These are phyloP conservation scores for Planiliza haematocheilus DNA, from an alignment of 2,113 vertebrate genomes.

Conservation along the genomic window DNA sequence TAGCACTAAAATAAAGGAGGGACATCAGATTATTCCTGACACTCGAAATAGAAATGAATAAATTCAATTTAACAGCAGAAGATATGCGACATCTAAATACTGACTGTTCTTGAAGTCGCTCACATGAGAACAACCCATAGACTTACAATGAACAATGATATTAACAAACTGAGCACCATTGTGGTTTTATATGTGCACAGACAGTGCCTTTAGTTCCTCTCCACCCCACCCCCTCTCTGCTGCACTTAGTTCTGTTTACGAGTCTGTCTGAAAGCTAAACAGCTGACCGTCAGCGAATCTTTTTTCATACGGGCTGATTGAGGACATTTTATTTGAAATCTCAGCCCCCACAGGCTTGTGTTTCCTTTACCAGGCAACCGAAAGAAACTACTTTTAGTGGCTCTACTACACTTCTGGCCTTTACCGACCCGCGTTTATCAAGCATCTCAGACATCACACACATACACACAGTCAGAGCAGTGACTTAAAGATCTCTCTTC, in stretches of 20 bases:
- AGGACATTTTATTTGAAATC: not conserved
- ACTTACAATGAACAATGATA: not conserved
- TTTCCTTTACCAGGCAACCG: too few relatives aligned
- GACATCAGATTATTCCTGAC: too few relatives aligned
- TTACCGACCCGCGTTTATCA: not conserved
- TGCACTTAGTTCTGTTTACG: slow-evolving; percentile 23
- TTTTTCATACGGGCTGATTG: not conserved
- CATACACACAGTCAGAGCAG: too few relatives aligned
- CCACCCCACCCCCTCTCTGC: too few relatives aligned
- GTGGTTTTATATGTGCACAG: not conserved
- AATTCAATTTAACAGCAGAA: not conserved
- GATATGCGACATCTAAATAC: too few relatives aligned
- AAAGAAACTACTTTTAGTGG: too few relatives aligned
- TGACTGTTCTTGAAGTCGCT: not conserved
- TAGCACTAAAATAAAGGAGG: too few relatives aligned
- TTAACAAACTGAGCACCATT: not conserved
- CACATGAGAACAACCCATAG: not conserved
- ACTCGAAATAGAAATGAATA: too few relatives aligned
- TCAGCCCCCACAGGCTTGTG: too few relatives aligned
- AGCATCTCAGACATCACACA: slow-evolving; percentile 1
- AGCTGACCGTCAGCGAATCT: slow-evolving; percentile 20
- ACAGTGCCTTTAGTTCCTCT: not conserved
- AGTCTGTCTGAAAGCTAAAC: slow-evolving; percentile 28
- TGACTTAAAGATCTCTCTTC: too few relatives aligned
- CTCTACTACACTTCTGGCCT: not conserved